Evolutionary conservation across 2,113 vertebrate species (phyloP).

Genomic region (Dinomys branickii): DNA sequence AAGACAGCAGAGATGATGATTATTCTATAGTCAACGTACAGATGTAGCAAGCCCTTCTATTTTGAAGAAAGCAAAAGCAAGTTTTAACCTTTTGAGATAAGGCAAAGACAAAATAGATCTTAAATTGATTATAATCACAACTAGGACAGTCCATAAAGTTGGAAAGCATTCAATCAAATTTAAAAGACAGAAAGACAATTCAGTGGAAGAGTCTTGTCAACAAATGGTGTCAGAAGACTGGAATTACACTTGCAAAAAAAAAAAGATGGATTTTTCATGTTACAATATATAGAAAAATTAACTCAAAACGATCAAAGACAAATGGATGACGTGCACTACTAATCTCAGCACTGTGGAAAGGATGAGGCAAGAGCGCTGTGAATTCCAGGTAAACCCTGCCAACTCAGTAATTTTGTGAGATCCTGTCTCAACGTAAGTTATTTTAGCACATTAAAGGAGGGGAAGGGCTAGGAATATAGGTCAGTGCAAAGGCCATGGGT

Average conservation of each 20-base stretch:
- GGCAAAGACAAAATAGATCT: neutral
- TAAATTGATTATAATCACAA: neutral
- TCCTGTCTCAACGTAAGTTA: neutral
- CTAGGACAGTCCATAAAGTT: neutral
- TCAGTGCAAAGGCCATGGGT: neutral
- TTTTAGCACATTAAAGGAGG: neutral
- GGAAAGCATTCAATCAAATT: neutral
- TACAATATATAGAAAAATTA: neutral
- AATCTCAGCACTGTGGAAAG: neutral
- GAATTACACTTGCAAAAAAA: neutral
- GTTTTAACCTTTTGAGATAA: neutral
- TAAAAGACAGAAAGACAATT: neutral
- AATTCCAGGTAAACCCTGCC: neutral
- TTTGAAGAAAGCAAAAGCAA: constrained; percentile 4
- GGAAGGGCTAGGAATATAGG: neutral
- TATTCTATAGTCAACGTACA: neutral
- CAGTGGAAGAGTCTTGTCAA: neutral
- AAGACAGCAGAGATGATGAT: neutral
- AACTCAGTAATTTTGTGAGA: neutral
- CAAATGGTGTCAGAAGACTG: neutral
- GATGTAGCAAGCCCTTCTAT: neutral
- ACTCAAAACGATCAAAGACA: neutral
- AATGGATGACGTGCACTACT: neutral
- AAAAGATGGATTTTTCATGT: neutral
- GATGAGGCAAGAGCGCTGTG: neutral